phyloP scores from a whole-genome alignment of 1,140 invertebrate genomes.

The Drosophila willistoni region DNA sequence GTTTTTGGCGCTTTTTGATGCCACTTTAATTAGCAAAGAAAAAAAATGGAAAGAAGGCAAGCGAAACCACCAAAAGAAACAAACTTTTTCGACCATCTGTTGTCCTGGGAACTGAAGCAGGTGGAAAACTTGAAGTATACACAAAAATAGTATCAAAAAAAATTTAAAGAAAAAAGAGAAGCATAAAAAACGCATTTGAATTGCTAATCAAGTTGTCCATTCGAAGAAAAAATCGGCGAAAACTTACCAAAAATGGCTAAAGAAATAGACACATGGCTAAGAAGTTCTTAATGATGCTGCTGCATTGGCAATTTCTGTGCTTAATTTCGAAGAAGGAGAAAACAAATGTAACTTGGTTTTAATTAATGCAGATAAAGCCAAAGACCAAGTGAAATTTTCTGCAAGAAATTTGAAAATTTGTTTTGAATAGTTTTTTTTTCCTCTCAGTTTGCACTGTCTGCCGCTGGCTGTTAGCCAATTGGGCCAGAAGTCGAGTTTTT shows the following conservation, averaged over 20 bases:
- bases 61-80: neutral
- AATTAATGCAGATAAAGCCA: conserved; percentile 64
- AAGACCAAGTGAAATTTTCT: conserved; percentile 10
- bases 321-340: conserved; percentile 1
- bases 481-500: conserved; percentile 5
- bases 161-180: neutral
- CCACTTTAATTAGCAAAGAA: conserved; percentile 69
- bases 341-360: conserved; percentile 69
- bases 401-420: conserved; percentile 19
- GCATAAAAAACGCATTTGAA: conserved; percentile 56
- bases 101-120: conserved; percentile 56
- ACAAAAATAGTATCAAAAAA: neutral
- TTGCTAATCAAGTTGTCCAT: conserved; percentile 75
- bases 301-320: conserved; percentile 56
- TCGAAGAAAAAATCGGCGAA: conserved; percentile 21
- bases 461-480: conserved; percentile 8
- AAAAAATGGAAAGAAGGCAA: conserved; percentile 12
- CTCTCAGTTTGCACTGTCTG: neutral
- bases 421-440: neutral
- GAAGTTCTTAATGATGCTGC: conserved; percentile 79
- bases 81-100: conserved; percentile 40
- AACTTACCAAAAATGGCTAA: neutral
- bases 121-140: conserved; percentile 38
- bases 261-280: conserved; percentile 38
- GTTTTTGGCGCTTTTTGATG: conserved; percentile 60